phyloP scores from a whole-genome alignment of 2,888 invertebrate genomes.

The Drosophila anomelani region DNA sequence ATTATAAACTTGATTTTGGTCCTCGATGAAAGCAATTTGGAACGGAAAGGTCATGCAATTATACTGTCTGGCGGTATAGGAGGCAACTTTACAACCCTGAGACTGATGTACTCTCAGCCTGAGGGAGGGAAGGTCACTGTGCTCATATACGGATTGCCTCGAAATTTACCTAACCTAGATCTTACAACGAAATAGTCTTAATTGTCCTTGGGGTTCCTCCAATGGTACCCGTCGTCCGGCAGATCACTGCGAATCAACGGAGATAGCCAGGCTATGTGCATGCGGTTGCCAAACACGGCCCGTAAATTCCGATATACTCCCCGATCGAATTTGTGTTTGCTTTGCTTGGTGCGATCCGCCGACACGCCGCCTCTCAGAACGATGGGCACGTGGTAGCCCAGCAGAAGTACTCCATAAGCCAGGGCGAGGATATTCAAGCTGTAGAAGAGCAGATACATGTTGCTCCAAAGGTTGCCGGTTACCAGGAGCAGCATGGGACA shows the following conservation, averaged over 20 bases:
- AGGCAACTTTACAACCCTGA: conserved; percentile 49
- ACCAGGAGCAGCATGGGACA: conserved; percentile 91
- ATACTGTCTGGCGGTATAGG: conserved; percentile 55
- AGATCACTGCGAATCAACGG: conserved; percentile 91
- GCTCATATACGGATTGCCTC: conserved; percentile 49
- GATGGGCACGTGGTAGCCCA: conserved; percentile 89
- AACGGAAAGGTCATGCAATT: conserved; percentile 15
- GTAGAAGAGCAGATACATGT: conserved; percentile 89
- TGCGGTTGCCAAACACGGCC: conserved; percentile 91
- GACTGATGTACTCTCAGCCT: conserved; percentile 14
- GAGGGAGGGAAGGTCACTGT: conserved; percentile 34
- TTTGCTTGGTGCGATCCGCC: conserved; percentile 85
- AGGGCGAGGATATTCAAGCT: conserved; percentile 89
- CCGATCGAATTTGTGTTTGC: conserved; percentile 86
- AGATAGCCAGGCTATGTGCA: conserved; percentile 92
- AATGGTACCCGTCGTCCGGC: conserved; percentile 90
- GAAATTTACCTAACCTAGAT: not conserved
- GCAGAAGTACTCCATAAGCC: conserved; percentile 88
- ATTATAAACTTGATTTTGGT: conserved; percentile 58
- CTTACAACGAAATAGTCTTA: conserved; percentile 10
- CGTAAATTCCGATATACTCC: conserved; percentile 90
- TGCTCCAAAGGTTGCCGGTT: conserved; percentile 88
- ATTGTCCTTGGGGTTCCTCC: conserved; percentile 81
- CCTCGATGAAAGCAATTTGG: conserved; percentile 49
- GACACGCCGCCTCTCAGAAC: conserved; percentile 89